Percentiles rank a stretch among this genome's conserved stretches.
phyloP scores from a whole-genome alignment of 2,888 invertebrate genomes.

The Epistrophe eligans region DNA sequence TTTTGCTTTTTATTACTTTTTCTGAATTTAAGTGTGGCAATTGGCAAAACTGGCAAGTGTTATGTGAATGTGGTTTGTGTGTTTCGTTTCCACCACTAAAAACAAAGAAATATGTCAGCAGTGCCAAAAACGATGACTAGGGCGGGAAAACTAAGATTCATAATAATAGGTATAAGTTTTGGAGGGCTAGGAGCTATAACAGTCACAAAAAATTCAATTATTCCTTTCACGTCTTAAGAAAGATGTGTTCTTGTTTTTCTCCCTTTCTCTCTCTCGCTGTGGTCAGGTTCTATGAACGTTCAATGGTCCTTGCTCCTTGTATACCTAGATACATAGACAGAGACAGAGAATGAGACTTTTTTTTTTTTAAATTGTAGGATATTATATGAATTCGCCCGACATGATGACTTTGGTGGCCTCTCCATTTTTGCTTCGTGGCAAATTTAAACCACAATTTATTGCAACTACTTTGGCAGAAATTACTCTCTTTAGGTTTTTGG shows the following conservation, averaged over 20 bases:
- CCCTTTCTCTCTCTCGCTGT: not conserved
- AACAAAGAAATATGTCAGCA: slow-evolving; percentile 62
- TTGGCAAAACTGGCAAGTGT: too few relatives aligned
- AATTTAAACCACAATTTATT: slow-evolving; percentile 74
- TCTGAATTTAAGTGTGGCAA: slow-evolving; percentile 6
- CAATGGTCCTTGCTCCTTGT: slow-evolving; percentile 56
- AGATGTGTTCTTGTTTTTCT: not conserved
- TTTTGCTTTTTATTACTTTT: slow-evolving; percentile 40
- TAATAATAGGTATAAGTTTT: not conserved
- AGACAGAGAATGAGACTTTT: too few relatives aligned
- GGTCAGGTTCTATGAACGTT: not conserved
- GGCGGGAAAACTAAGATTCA: slow-evolving; percentile 22
- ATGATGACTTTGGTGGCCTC: slow-evolving; percentile 36
- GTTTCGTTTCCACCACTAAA: slow-evolving; percentile 38
- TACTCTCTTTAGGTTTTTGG: slow-evolving; percentile 39
- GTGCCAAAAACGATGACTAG: slow-evolving; percentile 22
- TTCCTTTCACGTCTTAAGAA: not conserved
- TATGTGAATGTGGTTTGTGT: not conserved
- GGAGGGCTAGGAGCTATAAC: not conserved
- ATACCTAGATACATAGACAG: not conserved
- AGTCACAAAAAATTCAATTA: slow-evolving; percentile 1
- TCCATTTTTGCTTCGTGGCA: slow-evolving; percentile 71
- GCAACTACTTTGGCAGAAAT: slow-evolving; percentile 72
- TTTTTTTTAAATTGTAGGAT: not conserved
- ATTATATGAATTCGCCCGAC: slow-evolving; percentile 9